These are phyloP conservation scores for Microctonus brassicae DNA, from an alignment of 2,888 invertebrate genomes.

Conservation along the genomic window DNA sequence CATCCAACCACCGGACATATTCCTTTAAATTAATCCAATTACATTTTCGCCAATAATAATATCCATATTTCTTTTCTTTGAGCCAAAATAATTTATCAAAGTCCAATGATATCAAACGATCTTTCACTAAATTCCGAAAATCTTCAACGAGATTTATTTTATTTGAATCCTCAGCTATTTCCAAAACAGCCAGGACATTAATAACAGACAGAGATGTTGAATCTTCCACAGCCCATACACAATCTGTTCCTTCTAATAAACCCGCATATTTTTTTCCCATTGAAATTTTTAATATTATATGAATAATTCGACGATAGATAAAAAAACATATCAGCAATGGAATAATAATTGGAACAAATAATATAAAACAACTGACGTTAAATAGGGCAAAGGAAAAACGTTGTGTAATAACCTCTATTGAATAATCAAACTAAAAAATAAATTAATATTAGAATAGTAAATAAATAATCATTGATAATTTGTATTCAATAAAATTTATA, in stretches of 20 bases:
- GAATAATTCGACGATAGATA: conserved; percentile 48
- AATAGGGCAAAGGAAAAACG: conserved; percentile 39
- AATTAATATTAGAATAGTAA: neutral
- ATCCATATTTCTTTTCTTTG: conserved; percentile 70
- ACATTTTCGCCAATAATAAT: conserved; percentile 71
- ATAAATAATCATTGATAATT: neutral
- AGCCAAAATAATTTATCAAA: conserved; percentile 70
- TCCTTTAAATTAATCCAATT: conserved; percentile 67
- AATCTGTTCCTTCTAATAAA: conserved; percentile 72
- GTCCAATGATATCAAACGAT: conserved; percentile 44
- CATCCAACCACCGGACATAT: conserved; percentile 69
- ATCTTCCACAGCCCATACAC: conserved; percentile 73
- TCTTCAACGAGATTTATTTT: conserved; percentile 44
- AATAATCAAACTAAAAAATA: conserved; percentile 38
- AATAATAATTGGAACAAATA: conserved; percentile 46
- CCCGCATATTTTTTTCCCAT: conserved; percentile 68
- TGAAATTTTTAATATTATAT: conserved; percentile 45
- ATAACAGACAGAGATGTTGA: conserved; percentile 70
- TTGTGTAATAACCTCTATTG: conserved; percentile 37
- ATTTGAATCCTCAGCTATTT: conserved; percentile 54
- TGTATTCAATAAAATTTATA: neutral
- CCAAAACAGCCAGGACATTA: conserved; percentile 71
- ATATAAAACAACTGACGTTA: conserved; percentile 40
- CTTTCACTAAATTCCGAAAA: conserved; percentile 46
- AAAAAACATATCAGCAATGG: conserved; percentile 41